Conservation (phyloP, 2,113 vertebrate genomes). For the Syngnathus typhle region DNA sequence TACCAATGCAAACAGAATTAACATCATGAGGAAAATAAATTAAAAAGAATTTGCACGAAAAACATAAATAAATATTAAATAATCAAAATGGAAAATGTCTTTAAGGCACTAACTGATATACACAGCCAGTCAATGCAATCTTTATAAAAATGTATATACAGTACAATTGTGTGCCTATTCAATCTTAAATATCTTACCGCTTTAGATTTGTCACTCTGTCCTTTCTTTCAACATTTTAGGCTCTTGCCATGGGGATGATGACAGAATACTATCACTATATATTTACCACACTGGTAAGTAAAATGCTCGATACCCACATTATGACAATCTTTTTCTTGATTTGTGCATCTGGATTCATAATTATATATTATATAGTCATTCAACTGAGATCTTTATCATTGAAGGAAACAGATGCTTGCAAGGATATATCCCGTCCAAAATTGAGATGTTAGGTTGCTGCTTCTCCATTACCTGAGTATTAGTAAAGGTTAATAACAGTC, state of each 20-base stretch:
- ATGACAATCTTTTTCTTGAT: conserved; percentile 24
- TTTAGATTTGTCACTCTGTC: conserved; percentile 9
- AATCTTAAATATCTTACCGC: neutral
- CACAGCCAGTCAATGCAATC: conserved; percentile 6
- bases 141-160: neutral
- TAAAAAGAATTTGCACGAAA: no score
- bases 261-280: conserved; percentile 99
- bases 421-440: no score
- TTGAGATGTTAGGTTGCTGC: no score
- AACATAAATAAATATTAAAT: no score
- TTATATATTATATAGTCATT: conserved; percentile 12
- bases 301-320: neutral
- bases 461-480: neutral
- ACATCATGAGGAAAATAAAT: no score
- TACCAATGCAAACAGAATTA: no score
- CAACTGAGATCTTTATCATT: conserved; percentile 3
- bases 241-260: conserved; percentile 99
- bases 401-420: no score
- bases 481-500: neutral
- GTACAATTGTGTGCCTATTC: neutral
- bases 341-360: conserved; percentile 9
- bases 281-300: conserved; percentile 97
- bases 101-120: neutral
- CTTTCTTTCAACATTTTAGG: conserved; percentile 70
- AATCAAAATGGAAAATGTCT: no score